Evolutionary conservation across 2,797 vertebrate genomes (phyloP).

Genomic region (Enteromius treurensis): DNA sequence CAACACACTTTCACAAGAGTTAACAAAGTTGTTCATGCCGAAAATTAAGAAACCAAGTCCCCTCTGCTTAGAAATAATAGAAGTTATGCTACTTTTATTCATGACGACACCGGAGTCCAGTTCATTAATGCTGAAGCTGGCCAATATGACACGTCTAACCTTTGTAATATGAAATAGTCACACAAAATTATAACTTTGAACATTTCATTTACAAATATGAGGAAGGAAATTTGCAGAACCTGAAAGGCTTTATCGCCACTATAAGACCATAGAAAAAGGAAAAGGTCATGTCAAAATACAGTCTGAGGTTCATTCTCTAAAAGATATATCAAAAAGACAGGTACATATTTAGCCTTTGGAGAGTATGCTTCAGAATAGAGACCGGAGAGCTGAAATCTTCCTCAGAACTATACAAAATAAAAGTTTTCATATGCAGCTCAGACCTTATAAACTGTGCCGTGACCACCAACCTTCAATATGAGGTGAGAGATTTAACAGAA

Average conservation of each 20-base stretch:
- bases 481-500: background rate
- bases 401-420: background rate
- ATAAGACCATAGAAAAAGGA: slow-evolving; percentile 61
- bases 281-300: slow-evolving; percentile 75
- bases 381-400: slow-evolving; percentile 1
- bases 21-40: slow-evolving; percentile 1
- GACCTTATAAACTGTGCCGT: background rate
- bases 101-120: background rate
- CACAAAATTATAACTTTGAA: slow-evolving; percentile 24
- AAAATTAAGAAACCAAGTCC: slow-evolving; percentile 6
- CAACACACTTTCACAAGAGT: background rate
- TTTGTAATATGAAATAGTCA: slow-evolving; percentile 28
- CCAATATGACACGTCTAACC: slow-evolving; percentile 33
- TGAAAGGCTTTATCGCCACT: slow-evolving; percentile 31
- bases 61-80: background rate
- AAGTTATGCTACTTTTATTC: slow-evolving; percentile 17
- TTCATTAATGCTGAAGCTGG: background rate
- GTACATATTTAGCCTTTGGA: slow-evolving; percentile 64
- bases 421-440: background rate
- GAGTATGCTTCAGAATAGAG: background rate
- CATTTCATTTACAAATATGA: slow-evolving; percentile 46
- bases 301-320: slow-evolving; percentile 50
- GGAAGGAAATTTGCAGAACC: slow-evolving; percentile 4
- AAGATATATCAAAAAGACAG: slow-evolving; percentile 57
- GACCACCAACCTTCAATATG: background rate